phyloP scores from a whole-genome alignment of 2,797 vertebrate genomes.

The Xenentodon cancila region DNA sequence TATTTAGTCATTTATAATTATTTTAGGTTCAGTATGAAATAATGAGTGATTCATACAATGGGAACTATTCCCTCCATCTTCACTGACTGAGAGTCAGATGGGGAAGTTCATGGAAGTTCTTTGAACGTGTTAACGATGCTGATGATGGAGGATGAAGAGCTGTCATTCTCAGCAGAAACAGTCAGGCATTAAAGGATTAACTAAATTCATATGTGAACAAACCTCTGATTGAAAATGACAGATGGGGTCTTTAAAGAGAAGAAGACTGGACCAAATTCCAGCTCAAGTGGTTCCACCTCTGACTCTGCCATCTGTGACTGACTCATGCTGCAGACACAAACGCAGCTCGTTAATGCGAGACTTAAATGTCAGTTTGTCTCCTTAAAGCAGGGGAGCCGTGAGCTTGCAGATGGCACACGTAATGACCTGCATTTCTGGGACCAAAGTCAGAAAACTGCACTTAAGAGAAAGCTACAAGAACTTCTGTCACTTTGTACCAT shows the following conservation, averaged over 20 bases:
- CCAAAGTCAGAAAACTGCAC: neutral
- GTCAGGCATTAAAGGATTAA: too few relatives aligned
- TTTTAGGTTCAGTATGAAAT: too few relatives aligned
- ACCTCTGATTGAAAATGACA: neutral
- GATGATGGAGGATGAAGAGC: too few relatives aligned
- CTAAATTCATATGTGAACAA: neutral
- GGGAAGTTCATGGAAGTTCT: too few relatives aligned
- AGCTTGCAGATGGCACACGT: slow-evolving; percentile 22
- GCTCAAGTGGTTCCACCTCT: neutral
- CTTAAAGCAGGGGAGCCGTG: neutral
- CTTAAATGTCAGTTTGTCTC: slow-evolving; percentile 4
- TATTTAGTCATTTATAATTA: too few relatives aligned
- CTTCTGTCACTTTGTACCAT: too few relatives aligned
- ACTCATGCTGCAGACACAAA: neutral
- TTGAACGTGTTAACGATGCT: too few relatives aligned
- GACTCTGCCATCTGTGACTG: slow-evolving; percentile 26
- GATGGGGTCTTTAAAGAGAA: slow-evolving; percentile 11
- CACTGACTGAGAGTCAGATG: too few relatives aligned
- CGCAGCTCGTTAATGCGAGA: neutral
- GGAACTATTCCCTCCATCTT: too few relatives aligned
- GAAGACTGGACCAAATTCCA: neutral
- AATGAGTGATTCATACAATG: too few relatives aligned
- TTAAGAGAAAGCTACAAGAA: neutral
- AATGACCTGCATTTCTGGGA: neutral
- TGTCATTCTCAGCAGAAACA: too few relatives aligned